Base-by-base conservation (phyloP, 2,113 vertebrate species). In the Sturnus vulgaris region DNA sequence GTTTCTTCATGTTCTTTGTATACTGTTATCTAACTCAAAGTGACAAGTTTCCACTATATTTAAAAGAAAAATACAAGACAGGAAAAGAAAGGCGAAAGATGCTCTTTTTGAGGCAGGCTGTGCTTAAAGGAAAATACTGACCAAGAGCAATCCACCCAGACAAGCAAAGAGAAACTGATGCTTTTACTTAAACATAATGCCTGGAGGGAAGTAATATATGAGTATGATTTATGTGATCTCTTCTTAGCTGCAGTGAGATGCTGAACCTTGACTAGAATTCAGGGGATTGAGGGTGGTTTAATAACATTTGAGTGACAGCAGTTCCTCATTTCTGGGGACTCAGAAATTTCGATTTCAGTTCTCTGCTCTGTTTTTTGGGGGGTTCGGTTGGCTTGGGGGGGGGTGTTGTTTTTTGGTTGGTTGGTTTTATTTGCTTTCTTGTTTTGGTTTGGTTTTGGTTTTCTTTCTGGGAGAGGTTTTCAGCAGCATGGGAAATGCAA, bases 221-320 rank as follows among this genome's bases (percentile, higher is more conserved):
- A 75, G 57, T 46, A 46, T 68, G n/a, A 11, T 90, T 46, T 56
- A 22, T 73, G 40, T 85, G 50, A 89, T 79, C 81, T 85, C 66
- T 59, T 57, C 81, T 78, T 64, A 76, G 78, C 78, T 90, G 75
- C 53, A 90, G 9, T 76, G 82, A 76, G 88, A 65, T 90, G 70
- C 75, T 76, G 53, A 84, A 52, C 1, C 4, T 50, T 47, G 6
- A 60, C 31, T 90, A 56, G 50, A 94, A 90, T 65, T 82, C 70
- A 30, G 12, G 31, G 49, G 28, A 90, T 71, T 91, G 72, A 68
- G 23, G 12, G 23, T 56, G 21, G 5, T 55, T 94, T 64, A 90
- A 77, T 87, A 80, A 77, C 3, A 52, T 37, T 79, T 68, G 76
- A 92, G 46, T 3, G 4, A 64, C 50, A 64, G 77, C 13, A 69